Evolutionary conservation across 2,797 vertebrate species (phyloP), one percentile per base, ranked within the genome.

Genomic region (Taeniopygia guttata): DNA sequence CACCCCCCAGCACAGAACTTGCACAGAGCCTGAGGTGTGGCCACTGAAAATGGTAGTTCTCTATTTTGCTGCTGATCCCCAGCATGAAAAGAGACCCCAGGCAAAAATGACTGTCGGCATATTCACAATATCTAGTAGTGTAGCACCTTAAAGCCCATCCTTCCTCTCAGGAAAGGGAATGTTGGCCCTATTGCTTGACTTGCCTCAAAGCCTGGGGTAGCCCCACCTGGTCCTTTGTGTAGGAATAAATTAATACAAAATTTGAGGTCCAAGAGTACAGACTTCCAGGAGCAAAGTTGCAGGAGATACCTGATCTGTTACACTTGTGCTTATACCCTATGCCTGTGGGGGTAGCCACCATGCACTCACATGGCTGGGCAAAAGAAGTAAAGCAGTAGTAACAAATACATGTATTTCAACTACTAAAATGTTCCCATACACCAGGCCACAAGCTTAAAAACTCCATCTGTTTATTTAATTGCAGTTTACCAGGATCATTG

Each of bases 381-480:
- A 83, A 79, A 74, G 38, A 91, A 91, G 84, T 74, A 79, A 84
- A 82, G 56, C 52, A 55, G 20, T 87, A 48, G 67, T 56, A 94
- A 59, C 40, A 93, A 95, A 96, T 70, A 51, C 3, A 76, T 38
- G 17, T 48, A 75, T 95, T 94, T 82, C 77, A 89, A 72, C 91
- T 81, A 64, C n/a, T 74, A 20, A 70, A 93, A 68, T 68, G 49
- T 80, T 94, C 68, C 80, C 72, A 89, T 90, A 56, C 68, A 93
- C 54, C 64, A 80, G 54, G 85, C 93, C 91, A 94, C 84, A 82
- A 90, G 45, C 89, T 90, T 82, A 54, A 94, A 91, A 95, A 70
- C 80, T 87, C 55, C 77, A 67, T 94, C 94, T 96, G 94, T 96
- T 96, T 96, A 93, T 95, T 96, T 95, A 95, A 96, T 95, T 94